These are phyloP conservation scores for Palythoa heliodiscus DNA, from an alignment of 92 coral and sea anemone genomes.

Conservation along the genomic window DNA sequence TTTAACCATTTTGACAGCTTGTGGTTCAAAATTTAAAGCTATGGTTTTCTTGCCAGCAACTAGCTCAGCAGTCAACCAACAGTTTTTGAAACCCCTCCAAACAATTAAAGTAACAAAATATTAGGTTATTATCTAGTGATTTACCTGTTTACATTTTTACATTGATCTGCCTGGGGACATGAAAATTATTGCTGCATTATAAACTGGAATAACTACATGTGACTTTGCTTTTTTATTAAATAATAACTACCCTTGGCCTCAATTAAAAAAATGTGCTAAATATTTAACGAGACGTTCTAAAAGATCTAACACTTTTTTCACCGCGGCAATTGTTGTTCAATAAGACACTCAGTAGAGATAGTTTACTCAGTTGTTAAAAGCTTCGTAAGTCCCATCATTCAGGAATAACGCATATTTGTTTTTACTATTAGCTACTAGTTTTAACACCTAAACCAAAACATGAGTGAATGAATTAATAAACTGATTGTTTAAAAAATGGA, in stretches of 20 bases:
- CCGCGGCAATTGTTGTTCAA: neutral
- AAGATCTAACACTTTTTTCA: constrained; percentile 1
- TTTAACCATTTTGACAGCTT: constrained; percentile 1
- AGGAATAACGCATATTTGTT: neutral
- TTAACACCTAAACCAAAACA: neutral
- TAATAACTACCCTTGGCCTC: constrained; percentile 4
- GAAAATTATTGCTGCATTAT: neutral
- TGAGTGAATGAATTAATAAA: neutral
- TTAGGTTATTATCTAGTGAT: neutral
- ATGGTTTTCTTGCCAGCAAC: neutral
- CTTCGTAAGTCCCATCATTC: neutral
- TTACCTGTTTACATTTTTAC: neutral
- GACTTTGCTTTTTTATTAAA: neutral
- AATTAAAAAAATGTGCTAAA: constrained; percentile 2
- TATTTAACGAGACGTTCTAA: neutral
- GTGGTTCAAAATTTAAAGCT: neutral
- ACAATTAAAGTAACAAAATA: neutral
- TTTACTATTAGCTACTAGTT: neutral
- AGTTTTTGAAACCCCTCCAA: neutral
- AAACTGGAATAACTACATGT: neutral
- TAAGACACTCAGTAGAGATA: neutral
- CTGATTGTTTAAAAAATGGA: neutral
- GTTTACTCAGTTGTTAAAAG: constrained; percentile 2
- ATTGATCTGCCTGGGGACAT: neutral
- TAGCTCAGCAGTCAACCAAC: constrained; percentile 1